Evolutionary conservation across 2,797 vertebrate species (phyloP).

Genomic region (Acanthis flammea): DNA sequence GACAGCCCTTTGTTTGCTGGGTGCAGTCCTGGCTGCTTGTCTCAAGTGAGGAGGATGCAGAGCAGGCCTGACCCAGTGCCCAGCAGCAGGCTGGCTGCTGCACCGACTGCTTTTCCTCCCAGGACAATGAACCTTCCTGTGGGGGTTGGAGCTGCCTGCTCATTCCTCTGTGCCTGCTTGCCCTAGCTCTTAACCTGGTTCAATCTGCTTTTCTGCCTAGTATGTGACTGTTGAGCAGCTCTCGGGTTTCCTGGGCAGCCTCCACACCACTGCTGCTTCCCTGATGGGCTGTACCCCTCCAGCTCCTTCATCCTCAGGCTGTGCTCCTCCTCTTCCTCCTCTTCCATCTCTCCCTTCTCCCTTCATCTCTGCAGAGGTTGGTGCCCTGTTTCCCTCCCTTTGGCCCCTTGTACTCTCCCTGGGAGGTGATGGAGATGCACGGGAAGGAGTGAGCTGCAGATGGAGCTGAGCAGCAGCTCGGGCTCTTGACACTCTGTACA

Average conservation of each 20-base stretch:
- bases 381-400: constrained; percentile 57
- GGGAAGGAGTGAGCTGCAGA: neutral
- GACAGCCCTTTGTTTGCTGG: neutral
- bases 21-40: fast-evolving
- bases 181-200: neutral
- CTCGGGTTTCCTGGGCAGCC: constrained; percentile 82
- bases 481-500: fast-evolving
- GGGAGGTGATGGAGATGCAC: neutral
- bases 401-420: fast-evolving
- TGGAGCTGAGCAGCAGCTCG: neutral
- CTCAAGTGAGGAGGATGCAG: neutral
- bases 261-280: constrained; percentile 68
- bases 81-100: neutral
- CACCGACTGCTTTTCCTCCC: neutral
- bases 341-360: constrained; percentile 67
- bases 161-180: neutral
- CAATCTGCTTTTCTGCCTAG: constrained; percentile 70
- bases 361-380: constrained; percentile 84
- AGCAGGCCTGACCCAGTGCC: neutral
- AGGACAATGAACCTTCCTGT: neutral
- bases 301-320: constrained; percentile 56
- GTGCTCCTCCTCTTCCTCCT: constrained; percentile 39
- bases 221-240: constrained; percentile 88
- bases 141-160: neutral
- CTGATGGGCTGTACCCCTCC: constrained; percentile 69